Conservation (phyloP, 2,888 invertebrate genomes). For the Mythimna loreyi region DNA sequence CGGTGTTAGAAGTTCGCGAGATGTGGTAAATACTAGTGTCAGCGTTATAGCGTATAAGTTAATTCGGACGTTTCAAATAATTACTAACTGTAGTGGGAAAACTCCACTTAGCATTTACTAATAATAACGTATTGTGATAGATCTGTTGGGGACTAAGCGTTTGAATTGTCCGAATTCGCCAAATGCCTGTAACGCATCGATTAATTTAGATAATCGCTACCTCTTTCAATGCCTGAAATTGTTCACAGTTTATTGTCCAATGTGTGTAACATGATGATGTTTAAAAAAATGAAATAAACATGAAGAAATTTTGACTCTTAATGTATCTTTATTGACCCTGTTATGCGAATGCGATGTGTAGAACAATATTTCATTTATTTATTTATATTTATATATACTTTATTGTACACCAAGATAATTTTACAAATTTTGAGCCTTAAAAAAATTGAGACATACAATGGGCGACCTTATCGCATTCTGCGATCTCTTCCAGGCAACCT, state of each 20-base stretch:
- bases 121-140: conserved; percentile 51
- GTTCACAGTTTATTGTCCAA: conserved; percentile 82
- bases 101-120: conserved; percentile 63
- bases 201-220: conserved; percentile 85
- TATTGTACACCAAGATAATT: too few species aligned
- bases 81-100: conserved; percentile 31
- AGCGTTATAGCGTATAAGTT: conserved; percentile 38
- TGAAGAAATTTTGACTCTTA: conserved; percentile 82
- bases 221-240: conserved; percentile 87
- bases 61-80: conserved; percentile 58
- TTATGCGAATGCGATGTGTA: not conserved
- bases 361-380: too few species aligned
- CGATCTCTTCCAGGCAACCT: too few species aligned
- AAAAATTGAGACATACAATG: too few species aligned
- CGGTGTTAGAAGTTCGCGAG: conserved; percentile 74
- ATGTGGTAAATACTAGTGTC: conserved; percentile 71
- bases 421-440: too few species aligned
- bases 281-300: conserved; percentile 83
- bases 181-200: conserved; percentile 49
- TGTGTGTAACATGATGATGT: conserved; percentile 82
- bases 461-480: too few species aligned
- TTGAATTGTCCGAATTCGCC: conserved; percentile 38
- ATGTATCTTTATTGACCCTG: conserved; percentile 57
- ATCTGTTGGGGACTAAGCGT: conserved; percentile 45
- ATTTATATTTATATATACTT: too few species aligned